Base-by-base conservation (phyloP, 2,888 invertebrate genomes). In the Ormyrus nitidulus region DNA sequence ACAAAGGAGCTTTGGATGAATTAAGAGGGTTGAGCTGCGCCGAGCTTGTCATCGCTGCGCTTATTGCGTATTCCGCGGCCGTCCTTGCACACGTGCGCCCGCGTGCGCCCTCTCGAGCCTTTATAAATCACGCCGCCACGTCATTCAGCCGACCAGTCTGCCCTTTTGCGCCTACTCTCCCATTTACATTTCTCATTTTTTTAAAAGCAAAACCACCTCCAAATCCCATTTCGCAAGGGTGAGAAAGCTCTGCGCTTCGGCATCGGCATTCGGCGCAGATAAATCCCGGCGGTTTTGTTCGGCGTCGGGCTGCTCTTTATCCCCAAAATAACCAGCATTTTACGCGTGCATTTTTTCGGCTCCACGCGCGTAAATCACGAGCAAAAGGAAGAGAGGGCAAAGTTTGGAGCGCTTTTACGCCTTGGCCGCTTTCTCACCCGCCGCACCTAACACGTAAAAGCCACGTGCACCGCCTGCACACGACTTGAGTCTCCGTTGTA, bases 51-150 rank as follows among this genome's bases (percentile, higher is more conserved):
- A 82, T 79, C 83, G 81, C 83, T 79, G 71, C 72, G 84, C 83
- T 84, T 84, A 85, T 86, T 86, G 85, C 84, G 84, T 84, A 86
- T 85, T 86, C 84, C 72, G 79, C 77, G 69, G 51, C 34, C 34
- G 34, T 34, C 34, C 34, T 3, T 34, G 34, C 34, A 34, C 34
- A 34, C 34, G 34, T 34, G 34, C 34, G 34, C 3, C 34, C 34
- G 1, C 34, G 34, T 34, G 34, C 34, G 34, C 34, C 34, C 34
- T 34, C 34, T 34, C 34, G 34, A 34, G 34, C 34, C 34, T 34
- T 34, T 34, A 34, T 34, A 34, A 34, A 34, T 34, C 34, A 34
- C 34, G 3, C 34, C 3, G 34, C 34, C 34, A 3, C 34, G 34
- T 34, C 34, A 34, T 34, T 34, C 3, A 34, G 34, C 3, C 34